A percentile compares a stretch with the other conserved stretches of the same genome.
These are phyloP conservation scores for Apocheima hispidaria DNA, from an alignment of 2,888 invertebrate species.

Conservation along the genomic window DNA sequence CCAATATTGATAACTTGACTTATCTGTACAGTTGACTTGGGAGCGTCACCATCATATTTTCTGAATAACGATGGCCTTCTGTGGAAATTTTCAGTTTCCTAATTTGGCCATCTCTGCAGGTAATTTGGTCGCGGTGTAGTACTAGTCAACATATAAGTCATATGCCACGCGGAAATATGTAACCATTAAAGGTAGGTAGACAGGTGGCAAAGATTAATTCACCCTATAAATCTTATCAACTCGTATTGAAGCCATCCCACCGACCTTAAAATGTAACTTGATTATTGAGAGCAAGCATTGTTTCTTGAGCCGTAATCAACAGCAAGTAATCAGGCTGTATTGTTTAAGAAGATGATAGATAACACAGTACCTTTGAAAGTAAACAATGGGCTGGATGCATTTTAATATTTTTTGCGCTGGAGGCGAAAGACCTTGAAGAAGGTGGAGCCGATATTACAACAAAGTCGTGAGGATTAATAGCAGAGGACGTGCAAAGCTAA, in stretches of 20 bases:
- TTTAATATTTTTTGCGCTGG: conserved; percentile 36
- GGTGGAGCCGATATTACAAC: conserved; percentile 13
- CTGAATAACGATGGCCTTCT: background rate
- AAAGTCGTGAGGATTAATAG: conserved; percentile 28
- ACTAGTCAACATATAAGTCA: background rate
- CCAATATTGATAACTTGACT: conserved; percentile 49
- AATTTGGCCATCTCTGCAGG: background rate
- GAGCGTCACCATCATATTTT: background rate
- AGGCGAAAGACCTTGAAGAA: conserved; percentile 33
- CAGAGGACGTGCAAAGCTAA: conserved; percentile 46
- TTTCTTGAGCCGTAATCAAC: conserved; percentile 35
- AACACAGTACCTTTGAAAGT: conserved; percentile 37
- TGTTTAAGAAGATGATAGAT: conserved; percentile 47
- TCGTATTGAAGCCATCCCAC: conserved; percentile 11
- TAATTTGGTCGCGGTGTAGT: background rate
- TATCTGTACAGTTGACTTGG: background rate
- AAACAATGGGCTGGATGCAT: conserved; percentile 46
- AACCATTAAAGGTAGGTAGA: background rate
- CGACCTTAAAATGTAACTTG: conserved; percentile 17
- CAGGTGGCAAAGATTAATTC: conserved; percentile 9
- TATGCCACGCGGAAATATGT: conserved; percentile 28
- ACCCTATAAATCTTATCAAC: conserved; percentile 19
- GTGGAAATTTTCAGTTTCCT: background rate
- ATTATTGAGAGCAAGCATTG: conserved; percentile 25
- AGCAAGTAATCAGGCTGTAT: conserved; percentile 45